Base-by-base conservation (phyloP, 2,113 vertebrate species). In the Acrocephalus kingi region DNA sequence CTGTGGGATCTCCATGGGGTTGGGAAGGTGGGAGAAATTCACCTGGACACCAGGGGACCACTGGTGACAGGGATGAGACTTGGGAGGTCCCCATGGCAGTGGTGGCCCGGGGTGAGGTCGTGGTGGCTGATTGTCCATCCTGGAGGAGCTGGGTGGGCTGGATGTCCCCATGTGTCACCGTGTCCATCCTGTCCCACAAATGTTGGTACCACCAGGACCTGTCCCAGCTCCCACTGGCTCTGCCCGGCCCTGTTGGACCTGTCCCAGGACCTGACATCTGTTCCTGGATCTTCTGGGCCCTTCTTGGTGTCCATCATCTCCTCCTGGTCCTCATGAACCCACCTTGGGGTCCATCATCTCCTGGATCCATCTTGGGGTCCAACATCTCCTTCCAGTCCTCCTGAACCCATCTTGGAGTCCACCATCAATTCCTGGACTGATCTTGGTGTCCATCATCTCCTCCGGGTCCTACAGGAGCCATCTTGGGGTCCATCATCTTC, bases 141-240 rank as follows among this genome's bases (percentile, higher is more conserved):
- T 27, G 78, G 69, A 83, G 68, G 63, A 92, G 51, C 55, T 33
- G 77, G 24, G 23, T 54, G 83, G 94, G 55, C 20, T 6, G 37
- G 73, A 51, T 13, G 7, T 48, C 82, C 37, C 4, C 19, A 1
- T 0, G 0, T 10, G 6, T 48, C 75, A 6, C 13, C 2, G 5
- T 45, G 62, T 25, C 74, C 78, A 4, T 41, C 66, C 15, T 7
- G 61, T 14, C 21, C 67, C 73, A 22, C 27, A 1, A 8, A 1
- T 2, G 0, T 2, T 10, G 52, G 41, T 67, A 75, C 62, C 41
- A 23, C 56, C 35, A n/a, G 56, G 89, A 87, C 31, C 74, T 25
- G 11, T 31, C n/a, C 20, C 13, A 2, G 54, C n/a, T 37, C 17
- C 59, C 35, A 2, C 37, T 0, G 1, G 5, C 1, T 37, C 69